These are phyloP conservation scores for Lasioglossum malachurum DNA, from an alignment of 2,888 invertebrate genomes.

Conservation along the genomic window DNA sequence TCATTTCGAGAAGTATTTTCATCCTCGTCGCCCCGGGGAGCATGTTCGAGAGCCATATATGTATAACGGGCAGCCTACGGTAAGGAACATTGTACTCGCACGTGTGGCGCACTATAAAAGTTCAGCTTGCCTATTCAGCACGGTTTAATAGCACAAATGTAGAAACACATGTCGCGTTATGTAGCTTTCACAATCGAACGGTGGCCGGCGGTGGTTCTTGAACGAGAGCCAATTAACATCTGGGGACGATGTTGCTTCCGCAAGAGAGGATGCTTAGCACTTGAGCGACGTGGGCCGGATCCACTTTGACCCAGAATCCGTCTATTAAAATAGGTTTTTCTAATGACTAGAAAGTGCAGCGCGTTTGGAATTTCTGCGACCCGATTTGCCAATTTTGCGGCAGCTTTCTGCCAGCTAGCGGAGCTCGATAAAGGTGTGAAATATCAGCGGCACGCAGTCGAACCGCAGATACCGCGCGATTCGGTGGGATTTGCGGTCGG, in stretches of 20 bases:
- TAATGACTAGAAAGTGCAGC: background rate
- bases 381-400: background rate
- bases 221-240: background rate
- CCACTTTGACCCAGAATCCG: background rate
- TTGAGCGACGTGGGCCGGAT: background rate
- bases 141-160: background rate
- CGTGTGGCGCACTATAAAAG: constrained; percentile 3
- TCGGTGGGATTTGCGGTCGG: constrained; percentile 32
- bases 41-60: background rate
- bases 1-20: background rate
- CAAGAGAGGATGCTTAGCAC: background rate
- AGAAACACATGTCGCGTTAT: constrained; percentile 9
- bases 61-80: background rate
- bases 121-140: constrained; percentile 8
- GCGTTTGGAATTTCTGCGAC: background rate
- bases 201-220: background rate
- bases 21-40: background rate
- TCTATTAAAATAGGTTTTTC: background rate
- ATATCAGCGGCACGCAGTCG: background rate
- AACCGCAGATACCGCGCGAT: background rate
- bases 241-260: background rate
- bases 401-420: background rate
- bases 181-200: background rate
- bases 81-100: constrained; percentile 1
- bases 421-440: background rate